Evolutionary conservation across 2,797 vertebrate genomes (phyloP), one percentile per base, ranked within the genome.

Genomic region (Tokudaia tokunoshimensis): DNA sequence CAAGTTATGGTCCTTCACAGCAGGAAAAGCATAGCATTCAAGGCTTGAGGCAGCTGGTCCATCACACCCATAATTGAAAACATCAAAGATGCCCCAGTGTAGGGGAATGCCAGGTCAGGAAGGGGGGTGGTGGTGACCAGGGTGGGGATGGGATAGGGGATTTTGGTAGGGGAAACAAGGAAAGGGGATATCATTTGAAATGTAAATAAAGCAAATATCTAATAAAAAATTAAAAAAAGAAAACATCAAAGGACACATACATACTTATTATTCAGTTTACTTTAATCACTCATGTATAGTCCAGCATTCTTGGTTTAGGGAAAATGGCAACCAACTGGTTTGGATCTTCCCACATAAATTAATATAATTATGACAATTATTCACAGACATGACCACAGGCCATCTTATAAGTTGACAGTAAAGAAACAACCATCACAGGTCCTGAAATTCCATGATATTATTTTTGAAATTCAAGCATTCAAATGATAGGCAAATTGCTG

Each of bases 401-500:
- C 24, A 74, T n/a, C n/a, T 14, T 74, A 55, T 4, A 57, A 74
- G 34, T 29, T 55, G 50, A 87, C 9, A 72, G 24, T 41, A 72
- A 74, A 72, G 57, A 41, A n/a, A 0, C 14, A 87, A 57, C 34
- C 50, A 41, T 55, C 50, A 74, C 85, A 41, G n/a, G 34, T 57
- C 50, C 4, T 74, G 59, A 83, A 94, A 89, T 92, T 86, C 55
- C 22, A 50, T 22, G 15, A 11, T 75, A 55, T 4, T 44, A 67
- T 78, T 92, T 78, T 83, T 96, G 81, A 29, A 83, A 86, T 57
- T 55, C 11, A 91, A 31, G 1, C 1, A 81, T 81, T 91, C 67
- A 97, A 37, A 65, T 74, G 19, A 59, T 70, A 61, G 31, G 14
- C 52, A 93, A 95, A 89, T n/a, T 96, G n/a, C 31, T 86, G 65